Evolutionary conservation across 2,888 invertebrate species (phyloP).

Genomic region (Endotricha flammealis): DNA sequence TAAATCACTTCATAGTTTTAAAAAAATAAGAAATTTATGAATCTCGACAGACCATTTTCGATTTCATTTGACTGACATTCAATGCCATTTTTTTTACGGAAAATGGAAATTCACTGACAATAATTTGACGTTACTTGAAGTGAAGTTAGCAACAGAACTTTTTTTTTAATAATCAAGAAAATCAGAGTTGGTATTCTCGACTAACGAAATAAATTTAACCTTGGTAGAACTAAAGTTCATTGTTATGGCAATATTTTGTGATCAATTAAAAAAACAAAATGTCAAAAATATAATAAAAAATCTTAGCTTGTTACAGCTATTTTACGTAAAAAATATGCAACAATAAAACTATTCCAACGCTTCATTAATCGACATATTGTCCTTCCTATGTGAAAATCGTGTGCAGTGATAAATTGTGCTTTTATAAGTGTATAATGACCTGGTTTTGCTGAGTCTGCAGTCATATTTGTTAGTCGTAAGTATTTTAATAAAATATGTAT

Average conservation of each 20-base stretch:
- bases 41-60: conserved; percentile 43
- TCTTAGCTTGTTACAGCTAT: conserved; percentile 21
- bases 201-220: too few relatives aligned
- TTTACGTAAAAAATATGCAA: conserved; percentile 26
- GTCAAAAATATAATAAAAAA: conserved; percentile 27
- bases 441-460: conserved; percentile 28
- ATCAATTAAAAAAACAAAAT: conserved; percentile 17
- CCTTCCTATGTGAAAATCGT: conserved; percentile 26
- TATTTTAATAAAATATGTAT: conserved; percentile 24
- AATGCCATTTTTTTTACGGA: conserved; percentile 13
- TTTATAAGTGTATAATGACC: conserved; percentile 28
- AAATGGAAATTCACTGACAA: conserved; percentile 1
- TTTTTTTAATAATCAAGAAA: too few relatives aligned
- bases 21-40: conserved; percentile 49
- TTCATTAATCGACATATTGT: conserved; percentile 13
- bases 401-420: conserved; percentile 29
- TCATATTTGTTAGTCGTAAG: conserved; percentile 18
- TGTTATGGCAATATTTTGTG: background rate
- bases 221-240: background rate
- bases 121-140: background rate
- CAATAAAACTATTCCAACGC: conserved; percentile 10
- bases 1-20: conserved; percentile 64
- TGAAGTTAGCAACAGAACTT: background rate
- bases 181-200: too few relatives aligned
- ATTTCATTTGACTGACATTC: conserved; percentile 26